phyloP scores from a whole-genome alignment of 2,113 vertebrate genomes.

The Brachirus orientalis region DNA sequence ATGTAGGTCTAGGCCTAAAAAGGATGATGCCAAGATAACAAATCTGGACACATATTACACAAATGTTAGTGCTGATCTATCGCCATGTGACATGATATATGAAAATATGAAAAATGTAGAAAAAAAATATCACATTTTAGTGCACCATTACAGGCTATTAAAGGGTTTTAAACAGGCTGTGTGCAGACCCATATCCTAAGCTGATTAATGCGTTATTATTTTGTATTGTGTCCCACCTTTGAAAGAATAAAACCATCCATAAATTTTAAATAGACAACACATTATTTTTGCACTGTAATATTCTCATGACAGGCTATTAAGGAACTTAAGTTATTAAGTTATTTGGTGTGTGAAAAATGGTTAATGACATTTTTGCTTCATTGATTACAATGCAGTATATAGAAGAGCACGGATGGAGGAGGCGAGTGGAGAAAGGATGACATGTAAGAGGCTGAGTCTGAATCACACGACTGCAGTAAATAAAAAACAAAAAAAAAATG shows the following conservation, averaged over 20 bases:
- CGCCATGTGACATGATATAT: not conserved
- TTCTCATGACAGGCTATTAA: constrained; percentile 21
- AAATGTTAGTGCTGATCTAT: not conserved
- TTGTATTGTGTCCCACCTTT: not conserved
- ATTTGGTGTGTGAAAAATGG: constrained; percentile 19
- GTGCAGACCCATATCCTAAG: not conserved
- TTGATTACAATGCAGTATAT: constrained; percentile 18
- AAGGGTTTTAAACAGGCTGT: too few relatives aligned
- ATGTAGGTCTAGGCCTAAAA: not conserved
- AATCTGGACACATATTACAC: not conserved
- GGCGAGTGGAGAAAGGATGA: not conserved
- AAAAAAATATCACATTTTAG: not conserved
- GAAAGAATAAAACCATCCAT: constrained; percentile 8
- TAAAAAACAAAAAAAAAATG: constrained; percentile 4
- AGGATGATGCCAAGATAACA: not conserved
- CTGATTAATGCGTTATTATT: constrained; percentile 13
- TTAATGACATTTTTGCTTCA: constrained; percentile 40
- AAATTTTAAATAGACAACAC: constrained; percentile 6
- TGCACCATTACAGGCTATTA: not conserved
- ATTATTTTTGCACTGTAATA: constrained; percentile 8
- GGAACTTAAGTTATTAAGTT: constrained; percentile 15
- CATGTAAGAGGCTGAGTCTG: constrained; percentile 3
- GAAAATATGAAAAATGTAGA: not conserved
- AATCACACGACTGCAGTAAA: constrained; percentile 15
- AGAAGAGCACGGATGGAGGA: not conserved